Conservation (phyloP, 37 sponge, comb jelly and placozoan genomes). For the Amphimedon queenslandica region DNA sequence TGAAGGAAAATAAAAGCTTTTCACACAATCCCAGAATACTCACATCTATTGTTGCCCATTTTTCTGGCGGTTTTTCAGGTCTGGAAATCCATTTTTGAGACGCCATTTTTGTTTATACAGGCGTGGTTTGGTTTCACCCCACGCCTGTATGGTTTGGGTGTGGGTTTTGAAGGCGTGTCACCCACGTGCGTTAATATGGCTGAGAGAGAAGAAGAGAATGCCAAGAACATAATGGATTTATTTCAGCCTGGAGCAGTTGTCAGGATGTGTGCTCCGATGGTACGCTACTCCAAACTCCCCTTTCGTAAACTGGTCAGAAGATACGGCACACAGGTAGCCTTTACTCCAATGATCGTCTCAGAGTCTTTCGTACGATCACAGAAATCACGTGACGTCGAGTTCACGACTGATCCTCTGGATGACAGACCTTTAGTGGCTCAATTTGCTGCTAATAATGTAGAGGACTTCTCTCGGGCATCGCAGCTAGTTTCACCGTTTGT, state of each 20-base stretch:
- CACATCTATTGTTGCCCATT: conserved; percentile 29
- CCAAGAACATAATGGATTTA: background rate
- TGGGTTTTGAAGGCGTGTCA: background rate
- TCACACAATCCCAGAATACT: background rate
- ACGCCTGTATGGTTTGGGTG: background rate
- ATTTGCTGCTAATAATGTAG: conserved; percentile 87
- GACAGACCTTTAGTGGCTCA: conserved; percentile 87
- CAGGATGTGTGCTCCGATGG: conserved; percentile 94
- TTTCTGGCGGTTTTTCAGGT: conserved; percentile 59
- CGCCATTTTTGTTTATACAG: background rate
- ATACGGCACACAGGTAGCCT: conserved; percentile 86
- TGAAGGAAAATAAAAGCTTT: background rate
- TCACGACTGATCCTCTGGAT: conserved; percentile 64
- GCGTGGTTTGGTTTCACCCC: conserved; percentile 1
- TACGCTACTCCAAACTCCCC: conserved; percentile 85
- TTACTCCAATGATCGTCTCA: conserved; percentile 93
- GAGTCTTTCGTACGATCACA: conserved; percentile 83
- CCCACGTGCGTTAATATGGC: background rate
- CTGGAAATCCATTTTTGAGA: background rate
- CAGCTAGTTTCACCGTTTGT: conserved; percentile 79
- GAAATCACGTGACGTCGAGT: conserved; percentile 83
- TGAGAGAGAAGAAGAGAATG: background rate
- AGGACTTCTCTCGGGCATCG: conserved; percentile 82
- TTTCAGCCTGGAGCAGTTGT: conserved; percentile 17
- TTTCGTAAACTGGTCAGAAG: conserved; percentile 76